Evolutionary conservation across 2,113 vertebrate genomes (phyloP), one percentile per base, ranked within the genome.

Genomic region (Manacus vitellinus): DNA sequence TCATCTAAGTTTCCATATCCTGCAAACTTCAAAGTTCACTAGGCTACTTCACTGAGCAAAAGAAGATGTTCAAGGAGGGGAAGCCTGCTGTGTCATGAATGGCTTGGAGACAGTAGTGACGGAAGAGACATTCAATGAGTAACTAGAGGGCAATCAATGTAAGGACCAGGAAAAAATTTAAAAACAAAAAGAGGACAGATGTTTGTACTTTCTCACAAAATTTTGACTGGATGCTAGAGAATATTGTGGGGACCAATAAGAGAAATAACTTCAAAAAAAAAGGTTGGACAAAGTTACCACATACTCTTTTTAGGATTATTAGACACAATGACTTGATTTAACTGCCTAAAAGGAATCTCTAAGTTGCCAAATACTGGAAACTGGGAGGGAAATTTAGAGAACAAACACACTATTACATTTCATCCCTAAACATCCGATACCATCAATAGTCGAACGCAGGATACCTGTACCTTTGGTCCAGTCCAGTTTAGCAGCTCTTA

Each of bases 151-250:
- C 14, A 76, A 35, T n/a, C 28, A 68, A 7, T 49, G 10, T 56
- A 85, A 54, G 8, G 10, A 62, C 5, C 0, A 1, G 28, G 5
- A 3, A 79, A 19, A 1, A 23, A 41, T 21, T 72, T 41, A 23
- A 70, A 85, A 94, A 8, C 27, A 63, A 66, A 28, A 37, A 56
- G 25, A 70, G 16, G 17, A 33, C 20, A 51, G 5, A 12, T 27
- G 10, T 25, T 65, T 65, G 2, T 79, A 51, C 27, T 62, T 85
- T 75, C 39, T 76, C 17, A 54, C 13, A 76, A 85, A 82, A 76
- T 54, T 68, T 31, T 70, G 27, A 19, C 10, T n/a, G 30, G 23
- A 19, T 83, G 6, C 8, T 67, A 54, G 24, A 61, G 10, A 54
- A 54, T 77, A 56, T 25, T 84, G 27, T 51, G 6, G 10, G 12